Evolutionary conservation across 2,888 invertebrate genomes (phyloP).

Genomic region (Griposia aprilina): DNA sequence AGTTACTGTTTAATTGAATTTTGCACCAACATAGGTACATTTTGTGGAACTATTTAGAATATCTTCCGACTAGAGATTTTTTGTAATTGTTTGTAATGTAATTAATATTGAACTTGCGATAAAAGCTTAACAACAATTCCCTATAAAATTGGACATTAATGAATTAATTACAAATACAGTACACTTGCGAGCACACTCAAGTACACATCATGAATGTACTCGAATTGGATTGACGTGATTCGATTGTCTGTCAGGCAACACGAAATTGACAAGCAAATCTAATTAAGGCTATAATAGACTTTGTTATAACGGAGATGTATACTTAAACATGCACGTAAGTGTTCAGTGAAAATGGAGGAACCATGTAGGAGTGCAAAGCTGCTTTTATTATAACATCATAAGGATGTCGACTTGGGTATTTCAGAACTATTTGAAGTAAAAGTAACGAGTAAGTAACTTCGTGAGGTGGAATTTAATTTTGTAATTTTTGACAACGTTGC

Average conservation of each 20-base stretch:
- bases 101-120: not conserved
- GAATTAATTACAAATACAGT: constrained; percentile 39
- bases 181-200: constrained; percentile 31
- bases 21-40: not conserved
- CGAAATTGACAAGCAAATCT: constrained; percentile 63
- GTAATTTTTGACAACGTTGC: constrained; percentile 17
- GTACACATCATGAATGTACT: constrained; percentile 39
- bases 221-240: constrained; percentile 58
- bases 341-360: constrained; percentile 48
- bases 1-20: not conserved
- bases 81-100: not conserved
- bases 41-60: not conserved
- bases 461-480: constrained; percentile 27
- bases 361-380: constrained; percentile 42
- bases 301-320: constrained; percentile 31
- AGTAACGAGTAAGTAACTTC: constrained; percentile 27
- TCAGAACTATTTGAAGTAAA: constrained; percentile 44
- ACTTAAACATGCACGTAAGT: constrained; percentile 35
- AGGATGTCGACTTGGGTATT: constrained; percentile 41
- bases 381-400: constrained; percentile 43
- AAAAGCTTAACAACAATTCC: not conserved
- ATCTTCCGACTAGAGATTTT: not conserved
- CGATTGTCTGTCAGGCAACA: constrained; percentile 51
- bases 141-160: constrained; percentile 17
- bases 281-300: constrained; percentile 51